A percentile compares a stretch with the other conserved stretches of the same genome.
These are phyloP conservation scores for Stigmatopora nigra DNA, from an alignment of 2,113 vertebrate species.

Conservation along the genomic window DNA sequence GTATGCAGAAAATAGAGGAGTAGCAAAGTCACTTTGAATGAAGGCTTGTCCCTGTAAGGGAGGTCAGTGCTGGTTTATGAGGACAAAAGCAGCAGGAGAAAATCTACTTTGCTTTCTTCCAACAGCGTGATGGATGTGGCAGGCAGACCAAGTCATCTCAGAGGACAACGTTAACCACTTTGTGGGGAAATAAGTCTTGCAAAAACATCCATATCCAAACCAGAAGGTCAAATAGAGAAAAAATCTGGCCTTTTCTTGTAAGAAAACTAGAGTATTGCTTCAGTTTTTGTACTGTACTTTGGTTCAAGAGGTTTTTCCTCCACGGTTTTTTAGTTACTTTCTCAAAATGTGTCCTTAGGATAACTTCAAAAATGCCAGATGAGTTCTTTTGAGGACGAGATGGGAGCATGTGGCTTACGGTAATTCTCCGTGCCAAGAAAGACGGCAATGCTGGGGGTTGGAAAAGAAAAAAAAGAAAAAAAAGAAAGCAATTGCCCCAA, in stretches of 20 bases:
- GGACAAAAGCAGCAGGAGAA: constrained; percentile 2
- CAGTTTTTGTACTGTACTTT: no score
- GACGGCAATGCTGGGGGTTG: not conserved
- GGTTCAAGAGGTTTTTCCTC: no score
- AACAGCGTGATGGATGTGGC: constrained; percentile 24
- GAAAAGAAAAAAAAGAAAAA: no score
- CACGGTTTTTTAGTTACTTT: no score
- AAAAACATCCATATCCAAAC: constrained; percentile 2
- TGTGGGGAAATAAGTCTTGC: not conserved
- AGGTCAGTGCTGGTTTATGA: constrained; percentile 22
- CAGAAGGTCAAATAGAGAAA: not conserved
- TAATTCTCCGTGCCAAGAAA: not conserved
- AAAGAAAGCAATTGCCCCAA: not conserved
- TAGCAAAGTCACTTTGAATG: constrained; percentile 44
- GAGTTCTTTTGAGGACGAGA: no score
- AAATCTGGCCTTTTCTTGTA: no score
- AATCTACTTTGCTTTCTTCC: constrained; percentile 14
- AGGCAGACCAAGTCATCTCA: constrained; percentile 17
- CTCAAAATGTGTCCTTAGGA: no score
- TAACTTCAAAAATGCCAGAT: no score
- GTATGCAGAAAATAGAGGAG: constrained; percentile 26
- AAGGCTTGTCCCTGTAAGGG: constrained; percentile 6
- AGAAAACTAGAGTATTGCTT: no score
- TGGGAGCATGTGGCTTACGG: no score
- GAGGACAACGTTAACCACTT: constrained; percentile 16